Conservation (phyloP, 37 sponge, comb jelly and placozoan genomes). For the Bolinopsis microptera region DNA sequence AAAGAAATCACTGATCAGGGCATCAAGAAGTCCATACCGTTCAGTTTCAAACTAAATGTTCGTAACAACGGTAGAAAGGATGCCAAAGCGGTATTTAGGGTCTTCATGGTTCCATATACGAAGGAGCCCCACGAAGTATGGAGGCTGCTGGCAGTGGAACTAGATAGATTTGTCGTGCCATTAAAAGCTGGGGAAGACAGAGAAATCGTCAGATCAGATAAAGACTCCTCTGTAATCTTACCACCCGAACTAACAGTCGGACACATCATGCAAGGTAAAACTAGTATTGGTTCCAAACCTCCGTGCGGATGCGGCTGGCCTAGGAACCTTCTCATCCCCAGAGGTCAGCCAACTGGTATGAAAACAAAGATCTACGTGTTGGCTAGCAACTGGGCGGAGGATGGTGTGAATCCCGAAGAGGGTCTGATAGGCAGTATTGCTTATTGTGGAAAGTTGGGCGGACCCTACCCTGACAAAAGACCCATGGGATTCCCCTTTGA, state of each 20-base stretch:
- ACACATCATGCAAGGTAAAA: background rate
- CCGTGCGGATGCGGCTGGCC: constrained; percentile 47
- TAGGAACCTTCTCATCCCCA: constrained; percentile 5
- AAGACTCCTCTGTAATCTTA: background rate
- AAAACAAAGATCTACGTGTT: background rate
- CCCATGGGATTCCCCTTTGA: constrained; percentile 50
- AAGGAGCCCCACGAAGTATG: background rate
- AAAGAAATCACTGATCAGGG: background rate
- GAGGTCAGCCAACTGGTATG: background rate
- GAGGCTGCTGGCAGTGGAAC: background rate
- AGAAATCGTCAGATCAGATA: background rate
- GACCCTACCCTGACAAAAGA: constrained; percentile 10
- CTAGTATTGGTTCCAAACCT: background rate
- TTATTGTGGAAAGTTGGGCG: background rate
- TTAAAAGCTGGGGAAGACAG: background rate
- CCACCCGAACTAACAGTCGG: background rate
- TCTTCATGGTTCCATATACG: background rate
- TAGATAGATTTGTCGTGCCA: background rate
- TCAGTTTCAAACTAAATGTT: background rate
- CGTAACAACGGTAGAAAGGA: background rate
- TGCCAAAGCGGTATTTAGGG: background rate
- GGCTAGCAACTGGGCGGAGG: background rate
- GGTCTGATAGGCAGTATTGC: background rate
- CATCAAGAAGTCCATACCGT: background rate
- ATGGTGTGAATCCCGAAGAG: background rate